These are phyloP conservation scores for Pseudochirops cupreus DNA, from an alignment of 2,797 vertebrate species.

Conservation along the genomic window DNA sequence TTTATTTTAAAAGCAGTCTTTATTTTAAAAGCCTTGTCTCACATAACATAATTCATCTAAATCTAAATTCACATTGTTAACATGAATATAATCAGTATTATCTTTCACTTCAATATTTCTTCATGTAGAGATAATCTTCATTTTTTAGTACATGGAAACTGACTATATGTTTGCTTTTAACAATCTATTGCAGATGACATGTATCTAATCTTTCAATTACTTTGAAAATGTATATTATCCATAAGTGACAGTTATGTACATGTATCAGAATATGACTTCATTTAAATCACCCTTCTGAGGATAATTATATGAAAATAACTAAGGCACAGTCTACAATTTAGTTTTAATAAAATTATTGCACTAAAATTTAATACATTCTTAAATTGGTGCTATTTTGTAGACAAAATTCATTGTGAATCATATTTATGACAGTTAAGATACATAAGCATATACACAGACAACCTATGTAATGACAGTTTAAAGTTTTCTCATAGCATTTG, in stretches of 20 bases:
- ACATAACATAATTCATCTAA: conserved; percentile 52
- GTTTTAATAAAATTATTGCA: background rate
- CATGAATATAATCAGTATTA: conserved; percentile 33
- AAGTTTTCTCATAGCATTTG: conserved; percentile 33
- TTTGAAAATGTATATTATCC: conserved; percentile 25
- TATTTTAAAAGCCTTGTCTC: conserved; percentile 4
- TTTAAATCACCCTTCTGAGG: conserved; percentile 39
- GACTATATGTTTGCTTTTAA: conserved; percentile 38
- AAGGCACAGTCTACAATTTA: background rate
- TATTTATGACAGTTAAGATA: background rate
- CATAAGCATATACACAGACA: background rate
- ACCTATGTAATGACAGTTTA: background rate
- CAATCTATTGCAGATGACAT: conserved; percentile 4
- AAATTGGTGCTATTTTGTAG: conserved; percentile 36
- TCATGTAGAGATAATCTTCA: conserved; percentile 39
- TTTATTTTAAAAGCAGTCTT: conserved; percentile 31
- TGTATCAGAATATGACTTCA: conserved; percentile 44
- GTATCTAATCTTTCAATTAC: conserved; percentile 33
- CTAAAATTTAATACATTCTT: background rate
- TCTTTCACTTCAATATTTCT: conserved; percentile 36
- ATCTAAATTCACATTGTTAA: conserved; percentile 21
- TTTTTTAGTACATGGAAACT: conserved; percentile 40
- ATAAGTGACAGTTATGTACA: conserved; percentile 24
- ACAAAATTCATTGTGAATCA: conserved; percentile 4
- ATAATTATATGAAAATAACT: conserved; percentile 1